Percentiles rank a stretch among this genome's conserved stretches.
phyloP scores from a whole-genome alignment of 2,797 vertebrate genomes.

The Ptychobarbus kaznakovi region DNA sequence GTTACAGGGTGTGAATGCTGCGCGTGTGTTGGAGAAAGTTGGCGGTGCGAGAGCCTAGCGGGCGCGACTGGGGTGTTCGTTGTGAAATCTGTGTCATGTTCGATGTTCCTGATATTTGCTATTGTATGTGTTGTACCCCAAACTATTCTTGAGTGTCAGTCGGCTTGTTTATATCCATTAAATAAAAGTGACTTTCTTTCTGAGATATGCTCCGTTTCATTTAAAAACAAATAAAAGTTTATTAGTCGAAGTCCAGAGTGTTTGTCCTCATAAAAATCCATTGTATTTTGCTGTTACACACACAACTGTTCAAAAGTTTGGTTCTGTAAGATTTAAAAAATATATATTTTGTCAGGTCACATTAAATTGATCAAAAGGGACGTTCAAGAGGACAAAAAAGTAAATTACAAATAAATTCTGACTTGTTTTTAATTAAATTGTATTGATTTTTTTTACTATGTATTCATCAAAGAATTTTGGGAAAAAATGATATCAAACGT shows the following conservation, averaged over 20 bases:
- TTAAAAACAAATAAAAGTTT: conserved; percentile 10
- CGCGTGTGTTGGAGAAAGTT: not conserved
- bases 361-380: not conserved
- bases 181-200: conserved; percentile 99
- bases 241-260: conserved; percentile 10
- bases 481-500: not conserved
- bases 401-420: not conserved
- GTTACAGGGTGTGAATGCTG: conserved; percentile 39
- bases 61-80: conserved; percentile 67
- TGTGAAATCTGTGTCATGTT: conserved; percentile 81
- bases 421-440: not conserved
- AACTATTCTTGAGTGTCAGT: conserved; percentile 95
- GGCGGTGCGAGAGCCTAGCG: conserved; percentile 56
- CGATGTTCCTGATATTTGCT: conserved; percentile 78
- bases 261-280: not conserved
- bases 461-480: not conserved
- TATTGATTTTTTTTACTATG: too few species aligned
- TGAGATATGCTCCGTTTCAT: conserved; percentile 66
- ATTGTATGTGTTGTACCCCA: conserved; percentile 85
- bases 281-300: not conserved
- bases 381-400: not conserved
- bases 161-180: conserved; percentile 98
- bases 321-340: not conserved
- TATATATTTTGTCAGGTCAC: not conserved
- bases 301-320: not conserved